These are phyloP conservation scores for Myzus persicae DNA, from an alignment of 1,140 invertebrate genomes.

Conservation along the genomic window DNA sequence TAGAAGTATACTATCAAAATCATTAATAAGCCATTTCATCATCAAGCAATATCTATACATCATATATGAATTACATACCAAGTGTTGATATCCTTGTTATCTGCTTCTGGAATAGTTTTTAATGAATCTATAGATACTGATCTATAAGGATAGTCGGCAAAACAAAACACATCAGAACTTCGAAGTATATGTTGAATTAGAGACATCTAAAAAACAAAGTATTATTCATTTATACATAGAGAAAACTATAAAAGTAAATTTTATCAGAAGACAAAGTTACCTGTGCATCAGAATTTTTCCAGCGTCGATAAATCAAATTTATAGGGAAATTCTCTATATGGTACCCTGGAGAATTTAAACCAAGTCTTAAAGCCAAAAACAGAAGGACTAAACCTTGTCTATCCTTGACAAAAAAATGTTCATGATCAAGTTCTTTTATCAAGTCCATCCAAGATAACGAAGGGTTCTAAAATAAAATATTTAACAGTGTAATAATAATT, in stretches of 20 bases:
- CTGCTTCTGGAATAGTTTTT: conserved; percentile 86
- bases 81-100: conserved; percentile 89
- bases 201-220: conserved; percentile 74
- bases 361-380: conserved; percentile 78
- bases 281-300: conserved; percentile 91
- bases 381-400: conserved; percentile 82
- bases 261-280: conserved; percentile 61
- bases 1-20: neutral
- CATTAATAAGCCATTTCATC: too few species aligned
- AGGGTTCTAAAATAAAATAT: conserved; percentile 67
- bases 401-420: conserved; percentile 87
- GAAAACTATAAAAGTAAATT: neutral
- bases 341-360: conserved; percentile 78
- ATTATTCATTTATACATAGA: conserved; percentile 53
- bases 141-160: conserved; percentile 88
- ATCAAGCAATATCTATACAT: too few species aligned
- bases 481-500: conserved; percentile 18
- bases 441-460: conserved; percentile 93
- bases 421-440: conserved; percentile 86
- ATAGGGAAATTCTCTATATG: conserved; percentile 83
- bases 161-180: conserved; percentile 92
- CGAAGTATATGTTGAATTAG: conserved; percentile 87
- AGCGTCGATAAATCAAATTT: conserved; percentile 86
- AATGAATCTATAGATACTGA: conserved; percentile 86
- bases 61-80: too few species aligned